Percentiles rank a stretch among this genome's conserved stretches.
phyloP scores from a whole-genome alignment of 1,140 invertebrate genomes.

The Heliconius nattereri region DNA sequence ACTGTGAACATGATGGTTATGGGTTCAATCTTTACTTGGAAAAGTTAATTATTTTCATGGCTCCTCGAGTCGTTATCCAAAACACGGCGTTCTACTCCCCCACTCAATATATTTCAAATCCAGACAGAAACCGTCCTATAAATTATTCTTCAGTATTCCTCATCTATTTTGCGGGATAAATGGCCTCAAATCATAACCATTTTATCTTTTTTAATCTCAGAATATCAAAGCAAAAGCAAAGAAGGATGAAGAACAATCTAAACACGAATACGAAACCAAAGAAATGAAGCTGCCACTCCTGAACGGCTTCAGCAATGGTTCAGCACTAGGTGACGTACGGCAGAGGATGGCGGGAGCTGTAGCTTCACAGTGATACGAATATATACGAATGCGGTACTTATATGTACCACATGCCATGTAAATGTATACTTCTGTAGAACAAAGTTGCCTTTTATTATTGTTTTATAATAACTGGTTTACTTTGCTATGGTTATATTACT shows the following conservation, averaged over 20 bases:
- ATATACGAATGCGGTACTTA: not conserved
- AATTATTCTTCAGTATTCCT: too few species aligned
- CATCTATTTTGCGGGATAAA: too few species aligned
- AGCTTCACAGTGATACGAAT: constrained; percentile 61
- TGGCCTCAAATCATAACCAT: too few species aligned
- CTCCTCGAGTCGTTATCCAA: too few species aligned
- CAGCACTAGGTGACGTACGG: constrained; percentile 63
- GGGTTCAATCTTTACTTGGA: too few species aligned
- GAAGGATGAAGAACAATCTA: constrained; percentile 50
- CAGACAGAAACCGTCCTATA: too few species aligned
- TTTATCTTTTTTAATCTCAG: constrained; percentile 45
- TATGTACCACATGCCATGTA: not conserved
- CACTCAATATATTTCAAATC: too few species aligned
- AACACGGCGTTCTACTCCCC: too few species aligned
- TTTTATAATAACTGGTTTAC: constrained; percentile 1
- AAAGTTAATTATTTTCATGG: too few species aligned
- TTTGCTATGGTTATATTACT: not conserved
- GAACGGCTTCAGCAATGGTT: constrained; percentile 69
- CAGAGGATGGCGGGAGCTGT: constrained; percentile 72
- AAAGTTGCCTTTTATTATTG: constrained; percentile 7
- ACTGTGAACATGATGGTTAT: too few species aligned
- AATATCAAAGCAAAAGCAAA: constrained; percentile 53
- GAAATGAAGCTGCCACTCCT: constrained; percentile 61
- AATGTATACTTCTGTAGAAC: not conserved
- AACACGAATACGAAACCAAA: constrained; percentile 50